Base-by-base conservation (phyloP, 1,140 invertebrate species). In the Drosophila pseudoananassae region DNA sequence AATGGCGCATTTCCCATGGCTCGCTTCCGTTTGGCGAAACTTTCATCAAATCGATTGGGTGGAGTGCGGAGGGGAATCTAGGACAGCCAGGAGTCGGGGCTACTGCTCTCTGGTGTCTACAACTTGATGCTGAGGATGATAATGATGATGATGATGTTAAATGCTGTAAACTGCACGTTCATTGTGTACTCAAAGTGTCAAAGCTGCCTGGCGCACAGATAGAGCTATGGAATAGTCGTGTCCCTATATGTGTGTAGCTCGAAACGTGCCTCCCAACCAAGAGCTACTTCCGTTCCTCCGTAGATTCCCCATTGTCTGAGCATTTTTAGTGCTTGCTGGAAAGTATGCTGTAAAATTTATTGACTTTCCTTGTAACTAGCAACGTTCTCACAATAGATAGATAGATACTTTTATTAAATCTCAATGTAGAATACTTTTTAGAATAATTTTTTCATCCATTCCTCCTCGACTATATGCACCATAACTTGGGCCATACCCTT, bases 341-440 rank as follows among this genome's bases (percentile, higher is more conserved):
- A 83, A 88, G 83, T 88, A 72, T 88, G 83, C 83, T 88, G 52
- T 50, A 87, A 15, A 52, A 68, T 78, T 87, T 87, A 79, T 88
- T 76, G 71, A 66, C 65, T 69, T 80, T 70, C 25, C 43, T 54
- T 45, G 53, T 66, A 57, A 45, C 38, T 76, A 31, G 33, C 73
- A 54, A 29, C 70, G 53, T 75, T 64, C 56, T 65, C 65, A 57
- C 59, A 51, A 51, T 38, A 55, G 25, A 27, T 27, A 20, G 0
- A 0, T 7, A 27, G 25, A 27, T 7, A 27, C 25, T 27, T 27
- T 27, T 27, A 27, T 27, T 7, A 20, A 20, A 20, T 20, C 20
- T 20, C 20, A 20, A 3, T 20, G 0, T 3, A 3, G 20, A 20
- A 20, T 20, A 20, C 20, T 20, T n/a, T n/a, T n/a, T 20, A 20